phyloP scores from a whole-genome alignment of 2,113 vertebrate species.

The Chloebia gouldiae region DNA sequence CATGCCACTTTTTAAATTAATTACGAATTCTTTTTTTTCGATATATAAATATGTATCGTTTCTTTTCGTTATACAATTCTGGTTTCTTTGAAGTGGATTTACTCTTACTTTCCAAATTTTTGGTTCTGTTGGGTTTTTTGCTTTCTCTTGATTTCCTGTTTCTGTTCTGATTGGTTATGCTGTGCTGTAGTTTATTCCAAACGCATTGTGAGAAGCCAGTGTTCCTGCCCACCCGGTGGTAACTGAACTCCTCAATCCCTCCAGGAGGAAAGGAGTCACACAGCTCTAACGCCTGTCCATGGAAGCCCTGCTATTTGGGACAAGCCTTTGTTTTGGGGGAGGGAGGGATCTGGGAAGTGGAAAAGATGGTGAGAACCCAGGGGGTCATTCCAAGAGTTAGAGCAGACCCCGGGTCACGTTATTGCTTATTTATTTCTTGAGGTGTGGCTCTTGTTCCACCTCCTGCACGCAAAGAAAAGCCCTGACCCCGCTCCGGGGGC shows the following conservation, averaged over 20 bases:
- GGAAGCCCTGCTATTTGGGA: slow-evolving; percentile 52
- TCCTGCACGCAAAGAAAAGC: not conserved
- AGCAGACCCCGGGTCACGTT: not conserved
- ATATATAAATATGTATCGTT: not conserved
- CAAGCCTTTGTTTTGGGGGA: not conserved
- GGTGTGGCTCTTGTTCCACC: slow-evolving; percentile 25
- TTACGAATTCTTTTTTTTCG: slow-evolving; percentile 18
- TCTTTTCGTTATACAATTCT: not conserved
- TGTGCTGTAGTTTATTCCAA: slow-evolving; percentile 72
- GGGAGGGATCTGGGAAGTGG: slow-evolving; percentile 35
- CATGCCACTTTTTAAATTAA: slow-evolving; percentile 84
- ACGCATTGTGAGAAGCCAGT: slow-evolving; percentile 81
- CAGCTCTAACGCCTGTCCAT: slow-evolving; percentile 70
- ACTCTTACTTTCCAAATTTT: slow-evolving; percentile 36
- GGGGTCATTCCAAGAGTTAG: not conserved
- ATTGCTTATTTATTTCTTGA: not conserved
- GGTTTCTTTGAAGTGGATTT: slow-evolving; percentile 31
- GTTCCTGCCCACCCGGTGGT: slow-evolving; percentile 77
- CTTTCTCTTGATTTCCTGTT: slow-evolving; percentile 70
- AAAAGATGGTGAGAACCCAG: slow-evolving; percentile 27
- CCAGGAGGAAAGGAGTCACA: slow-evolving; percentile 63
- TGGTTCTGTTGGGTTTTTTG: slow-evolving; percentile 63
- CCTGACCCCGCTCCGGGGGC: not conserved
- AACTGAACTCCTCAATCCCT: slow-evolving; percentile 48
- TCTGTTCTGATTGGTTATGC: slow-evolving; percentile 72